Evolutionary conservation across 2,113 vertebrate species (phyloP), one percentile per base, ranked within the genome.

Genomic region (Mesitornis unicolor): DNA sequence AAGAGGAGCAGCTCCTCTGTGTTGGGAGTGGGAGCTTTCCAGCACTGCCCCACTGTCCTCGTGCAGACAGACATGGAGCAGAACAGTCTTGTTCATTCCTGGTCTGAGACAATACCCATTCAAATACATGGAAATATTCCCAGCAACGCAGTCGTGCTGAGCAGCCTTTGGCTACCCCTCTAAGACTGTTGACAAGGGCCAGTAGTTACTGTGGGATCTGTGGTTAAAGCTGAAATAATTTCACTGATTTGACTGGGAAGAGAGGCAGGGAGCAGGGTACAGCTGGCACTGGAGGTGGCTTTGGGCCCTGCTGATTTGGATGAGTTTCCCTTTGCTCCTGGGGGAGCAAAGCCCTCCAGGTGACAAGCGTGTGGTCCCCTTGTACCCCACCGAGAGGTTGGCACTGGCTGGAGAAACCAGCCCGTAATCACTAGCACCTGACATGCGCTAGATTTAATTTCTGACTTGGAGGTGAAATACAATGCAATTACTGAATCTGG

Each of bases 101-200:
- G 70, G 84, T 94, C 56, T 48, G 65, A 95, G 89, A 94, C 87
- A 95, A 95, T 95, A 89, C 57, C 89, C 89, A 87, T 96, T 96
- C 74, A 95, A 94, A 82, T 75, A 67, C 1, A 91, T 85, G 48
- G 45, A 94, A 87, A 69, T 45, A 76, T 78, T 94, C 89, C 81
- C 61, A 45, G 36, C 71, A 79, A 82, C 0, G 3, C 28, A 45
- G 53, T 67, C 14, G 8, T 13, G 9, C 63, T 75, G 61, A 82
- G 53, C 61, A 91, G 89, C 74, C 77, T 71, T 87, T 93, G 87
- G 94, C 89, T 91, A 18, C 78, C 80, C 63, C 65, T 67, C 51
- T 51, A 47, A 78, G 64, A 43, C 69, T 92, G 54, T 56, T 92
- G 91, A 95, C 84, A 92, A 89, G 38, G 60, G 13, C 51, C 65